Evolutionary conservation across 2,888 invertebrate species (phyloP), one percentile per base, ranked within the genome.

Genomic region (Incurvaria masculella): DNA sequence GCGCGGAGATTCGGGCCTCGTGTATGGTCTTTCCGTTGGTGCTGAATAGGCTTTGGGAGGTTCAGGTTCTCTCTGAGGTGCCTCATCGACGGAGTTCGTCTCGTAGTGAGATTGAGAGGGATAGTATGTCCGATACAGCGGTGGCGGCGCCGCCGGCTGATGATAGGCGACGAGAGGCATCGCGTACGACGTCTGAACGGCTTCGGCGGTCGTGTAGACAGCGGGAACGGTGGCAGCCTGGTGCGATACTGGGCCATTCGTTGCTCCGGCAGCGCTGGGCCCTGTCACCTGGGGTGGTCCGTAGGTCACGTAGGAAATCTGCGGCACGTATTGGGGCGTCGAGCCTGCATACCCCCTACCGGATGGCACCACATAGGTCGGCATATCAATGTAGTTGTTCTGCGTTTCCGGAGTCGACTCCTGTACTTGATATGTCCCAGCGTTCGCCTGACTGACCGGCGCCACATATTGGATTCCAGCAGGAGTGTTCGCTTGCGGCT

Each of bases 321-420:
- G 51, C 14, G 46, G 46, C 16, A 26, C 20, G 18, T 41, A 41
- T 18, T 48, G 45, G 10, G 66, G 61, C 51, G 66, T 67, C 16
- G 64, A 65, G 26, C 63, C 69, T n/a, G 70, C 52, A 49, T 64
- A 69, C 1, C 68, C 56, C 49, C 70, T 69, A 1, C 59, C 64
- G 17, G 68, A 60, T 2, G 72, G 67, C 1, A 65, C 48, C 0
- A 64, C 59, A 48, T 70, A 72, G 2, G 62, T 43, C 1, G 70
- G 71, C n/a, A 67, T 66, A 59, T 71, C 64, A 47, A 70, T 57
- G 45, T 69, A 74, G 52, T 69, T 70, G 2, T 53, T 55, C 51
- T 69, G 70, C 33, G 6, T 63, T 56, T 57, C 69, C 71, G 48
- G 62, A 23, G 48, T 61, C 59, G 23, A 62, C 55, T 55, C 69